Evolutionary conservation across 2,888 invertebrate species (phyloP).

Genomic region (Drosophila formosana): DNA sequence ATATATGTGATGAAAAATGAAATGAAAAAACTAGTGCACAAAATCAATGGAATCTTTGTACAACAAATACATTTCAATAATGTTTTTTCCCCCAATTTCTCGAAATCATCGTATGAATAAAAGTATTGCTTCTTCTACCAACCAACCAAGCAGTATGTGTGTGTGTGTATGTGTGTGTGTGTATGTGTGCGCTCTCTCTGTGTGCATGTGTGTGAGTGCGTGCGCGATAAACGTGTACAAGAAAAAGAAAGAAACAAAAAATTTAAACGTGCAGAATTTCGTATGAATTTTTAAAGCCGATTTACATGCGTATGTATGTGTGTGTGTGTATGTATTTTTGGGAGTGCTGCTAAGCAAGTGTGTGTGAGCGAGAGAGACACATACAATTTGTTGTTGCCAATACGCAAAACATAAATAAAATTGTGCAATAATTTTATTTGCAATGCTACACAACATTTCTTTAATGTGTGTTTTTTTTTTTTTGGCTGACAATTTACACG

Average conservation of each 20-base stretch:
- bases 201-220: constrained; percentile 47
- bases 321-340: constrained; percentile 42
- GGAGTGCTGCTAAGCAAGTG: constrained; percentile 16
- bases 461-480: constrained; percentile 32
- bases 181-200: constrained; percentile 36
- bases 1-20: constrained; percentile 32
- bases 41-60: constrained; percentile 32
- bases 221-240: constrained; percentile 73
- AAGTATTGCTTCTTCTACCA: constrained; percentile 47
- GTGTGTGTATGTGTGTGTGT: constrained; percentile 26
- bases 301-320: constrained; percentile 40
- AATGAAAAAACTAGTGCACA: constrained; percentile 59
- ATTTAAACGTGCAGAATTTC: constrained; percentile 75
- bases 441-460: constrained; percentile 31
- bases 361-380: constrained; percentile 8
- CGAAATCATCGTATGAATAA: constrained; percentile 29
- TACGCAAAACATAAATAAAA: constrained; percentile 68
- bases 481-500: constrained; percentile 59
- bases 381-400: constrained; percentile 32
- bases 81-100: constrained; percentile 30
- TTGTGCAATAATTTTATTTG: constrained; percentile 72
- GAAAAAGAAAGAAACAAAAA: constrained; percentile 65
- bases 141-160: constrained; percentile 15
- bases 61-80: constrained; percentile 28
- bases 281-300: constrained; percentile 72